These are phyloP conservation scores for Apolygus lucorum DNA, from an alignment of 1,140 invertebrate genomes.

Conservation along the genomic window DNA sequence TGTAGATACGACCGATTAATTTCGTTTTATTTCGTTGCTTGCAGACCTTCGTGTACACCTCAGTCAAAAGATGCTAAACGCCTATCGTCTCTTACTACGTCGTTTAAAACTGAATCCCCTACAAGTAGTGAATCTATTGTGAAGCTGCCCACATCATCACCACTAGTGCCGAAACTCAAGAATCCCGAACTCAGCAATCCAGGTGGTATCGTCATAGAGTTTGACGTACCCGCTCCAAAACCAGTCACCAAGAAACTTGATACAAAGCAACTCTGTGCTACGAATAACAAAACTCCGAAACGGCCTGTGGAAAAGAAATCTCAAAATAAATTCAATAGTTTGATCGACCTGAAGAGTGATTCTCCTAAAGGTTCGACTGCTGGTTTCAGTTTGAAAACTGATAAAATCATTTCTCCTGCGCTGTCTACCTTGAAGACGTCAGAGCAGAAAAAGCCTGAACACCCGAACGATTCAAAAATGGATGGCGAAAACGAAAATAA, in stretches of 20 bases:
- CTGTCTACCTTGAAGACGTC: too few relatives aligned
- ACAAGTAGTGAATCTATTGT: too few relatives aligned
- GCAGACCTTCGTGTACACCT: neutral
- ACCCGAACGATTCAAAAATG: too few relatives aligned
- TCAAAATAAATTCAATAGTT: conserved; percentile 10
- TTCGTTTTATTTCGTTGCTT: conserved; percentile 3
- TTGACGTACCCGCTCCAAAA: neutral
- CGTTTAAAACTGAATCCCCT: conserved; percentile 38
- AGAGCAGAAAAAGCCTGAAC: too few relatives aligned
- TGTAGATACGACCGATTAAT: too few relatives aligned
- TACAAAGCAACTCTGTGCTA: neutral
- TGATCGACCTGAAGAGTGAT: conserved; percentile 11
- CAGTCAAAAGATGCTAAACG: conserved; percentile 17
- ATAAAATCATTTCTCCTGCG: too few relatives aligned
- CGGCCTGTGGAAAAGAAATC: neutral
- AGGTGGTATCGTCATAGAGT: neutral
- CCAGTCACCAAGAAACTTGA: neutral
- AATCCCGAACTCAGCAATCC: neutral
- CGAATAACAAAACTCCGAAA: neutral
- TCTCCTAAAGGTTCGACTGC: neutral
- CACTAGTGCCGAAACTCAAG: neutral
- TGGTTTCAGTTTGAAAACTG: too few relatives aligned
- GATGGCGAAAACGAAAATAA: too few relatives aligned
- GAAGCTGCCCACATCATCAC: conserved; percentile 38
- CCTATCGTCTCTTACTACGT: conserved; percentile 6